Evolutionary conservation across 2,888 invertebrate species (phyloP).

Genomic region (Strigamia transsilvanica): DNA sequence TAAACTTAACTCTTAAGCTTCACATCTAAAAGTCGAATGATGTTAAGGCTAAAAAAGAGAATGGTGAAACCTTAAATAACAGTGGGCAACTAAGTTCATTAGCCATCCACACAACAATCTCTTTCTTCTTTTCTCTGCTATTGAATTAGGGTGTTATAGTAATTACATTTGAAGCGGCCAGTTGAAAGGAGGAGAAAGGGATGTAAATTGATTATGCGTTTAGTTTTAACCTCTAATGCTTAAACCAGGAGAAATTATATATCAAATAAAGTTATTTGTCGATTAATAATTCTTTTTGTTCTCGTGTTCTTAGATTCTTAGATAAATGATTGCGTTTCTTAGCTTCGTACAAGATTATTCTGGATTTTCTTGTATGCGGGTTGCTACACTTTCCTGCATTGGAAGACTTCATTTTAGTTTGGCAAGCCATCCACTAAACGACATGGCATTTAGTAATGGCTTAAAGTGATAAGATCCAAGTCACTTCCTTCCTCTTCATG

Average conservation of each 20-base stretch:
- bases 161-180: conserved; percentile 43
- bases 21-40: conserved; percentile 16
- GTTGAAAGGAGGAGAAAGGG: conserved; percentile 31
- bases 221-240: background rate
- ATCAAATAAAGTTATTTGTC: background rate
- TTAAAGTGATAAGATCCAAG: conserved; percentile 45
- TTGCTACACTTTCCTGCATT: conserved; percentile 17
- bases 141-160: conserved; percentile 29
- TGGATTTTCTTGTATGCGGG: background rate
- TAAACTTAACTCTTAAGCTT: conserved; percentile 23
- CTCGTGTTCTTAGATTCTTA: background rate
- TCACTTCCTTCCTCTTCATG: conserved; percentile 41
- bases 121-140: background rate
- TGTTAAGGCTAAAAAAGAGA: conserved; percentile 17
- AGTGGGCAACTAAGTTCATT: conserved; percentile 37
- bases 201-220: background rate
- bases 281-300: background rate
- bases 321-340: background rate
- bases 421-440: conserved; percentile 32
- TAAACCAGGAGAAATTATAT: background rate
- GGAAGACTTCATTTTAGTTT: background rate
- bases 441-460: conserved; percentile 45
- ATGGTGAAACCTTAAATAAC: conserved; percentile 40
- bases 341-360: conserved; percentile 12
- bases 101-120: conserved; percentile 26